These are phyloP conservation scores for Apodemus agrarius DNA, from an alignment of 2,797 vertebrate species.

Conservation along the genomic window DNA sequence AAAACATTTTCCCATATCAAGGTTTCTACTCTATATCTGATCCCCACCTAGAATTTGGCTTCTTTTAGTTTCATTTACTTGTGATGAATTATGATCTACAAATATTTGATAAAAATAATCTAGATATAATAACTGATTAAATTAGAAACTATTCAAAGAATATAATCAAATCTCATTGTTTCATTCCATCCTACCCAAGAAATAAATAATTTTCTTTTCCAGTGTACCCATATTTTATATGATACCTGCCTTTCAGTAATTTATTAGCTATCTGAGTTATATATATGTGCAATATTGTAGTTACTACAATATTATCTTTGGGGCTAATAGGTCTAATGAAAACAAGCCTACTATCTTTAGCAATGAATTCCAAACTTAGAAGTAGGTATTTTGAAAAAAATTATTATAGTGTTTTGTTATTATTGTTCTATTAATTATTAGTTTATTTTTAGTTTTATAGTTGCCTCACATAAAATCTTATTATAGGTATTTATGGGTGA, in stretches of 20 bases:
- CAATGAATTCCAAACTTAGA: not conserved
- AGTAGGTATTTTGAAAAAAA: not conserved
- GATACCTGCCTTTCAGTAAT: not conserved
- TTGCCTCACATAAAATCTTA: not conserved
- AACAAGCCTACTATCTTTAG: not conserved
- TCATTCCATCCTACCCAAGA: not conserved
- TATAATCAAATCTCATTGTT: not conserved
- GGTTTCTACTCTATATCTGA: not conserved
- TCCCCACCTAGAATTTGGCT: not conserved
- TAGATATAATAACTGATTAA: constrained; percentile 2
- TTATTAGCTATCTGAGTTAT: not conserved
- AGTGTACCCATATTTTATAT: not conserved
- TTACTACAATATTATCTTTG: not conserved
- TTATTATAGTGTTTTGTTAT: not conserved
- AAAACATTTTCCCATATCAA: not conserved
- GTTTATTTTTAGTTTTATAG: not conserved
- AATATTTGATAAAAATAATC: not conserved
- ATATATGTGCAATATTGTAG: not conserved
- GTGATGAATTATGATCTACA: not conserved
- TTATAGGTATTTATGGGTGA: not conserved
- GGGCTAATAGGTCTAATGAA: not conserved
- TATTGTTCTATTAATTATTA: not conserved
- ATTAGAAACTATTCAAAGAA: not conserved
- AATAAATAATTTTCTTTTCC: not conserved
- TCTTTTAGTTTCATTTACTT: not conserved